Percentiles rank a stretch among this genome's conserved stretches.
Conservation (phyloP, 2,797 vertebrate species). For the Staurois parvus region DNA sequence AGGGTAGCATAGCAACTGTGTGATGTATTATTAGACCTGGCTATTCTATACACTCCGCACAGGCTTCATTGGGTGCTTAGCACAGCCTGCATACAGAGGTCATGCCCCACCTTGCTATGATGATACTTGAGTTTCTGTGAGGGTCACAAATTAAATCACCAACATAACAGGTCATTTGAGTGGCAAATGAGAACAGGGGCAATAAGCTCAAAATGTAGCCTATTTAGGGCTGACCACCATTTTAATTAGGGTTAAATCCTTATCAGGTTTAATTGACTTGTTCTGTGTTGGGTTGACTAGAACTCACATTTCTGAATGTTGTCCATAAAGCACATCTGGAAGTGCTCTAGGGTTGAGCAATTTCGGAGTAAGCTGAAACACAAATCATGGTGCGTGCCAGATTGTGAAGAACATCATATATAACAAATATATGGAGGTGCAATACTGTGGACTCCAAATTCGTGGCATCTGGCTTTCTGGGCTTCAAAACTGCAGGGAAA, state of each 20-base stretch:
- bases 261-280: no score
- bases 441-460: no score
- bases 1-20: constrained; percentile 52
- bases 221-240: not conserved
- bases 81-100: constrained; percentile 11
- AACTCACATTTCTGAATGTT: not conserved
- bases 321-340: not conserved
- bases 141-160: not conserved
- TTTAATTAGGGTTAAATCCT: not conserved
- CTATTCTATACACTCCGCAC: constrained; percentile 32
- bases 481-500: no score
- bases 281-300: not conserved
- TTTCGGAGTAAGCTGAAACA: no score
- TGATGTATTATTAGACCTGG: constrained; percentile 42
- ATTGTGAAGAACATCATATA: no score
- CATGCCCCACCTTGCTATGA: not conserved
- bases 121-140: not conserved
- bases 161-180: not conserved
- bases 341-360: no score
- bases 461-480: no score
- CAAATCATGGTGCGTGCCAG: no score
- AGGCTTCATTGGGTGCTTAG: not conserved
- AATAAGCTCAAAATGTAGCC: no score
- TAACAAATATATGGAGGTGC: no score
- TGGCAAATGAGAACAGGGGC: no score